Evolutionary conservation across 1,140 invertebrate genomes (phyloP).

Genomic region (Bombus pascuorum): DNA sequence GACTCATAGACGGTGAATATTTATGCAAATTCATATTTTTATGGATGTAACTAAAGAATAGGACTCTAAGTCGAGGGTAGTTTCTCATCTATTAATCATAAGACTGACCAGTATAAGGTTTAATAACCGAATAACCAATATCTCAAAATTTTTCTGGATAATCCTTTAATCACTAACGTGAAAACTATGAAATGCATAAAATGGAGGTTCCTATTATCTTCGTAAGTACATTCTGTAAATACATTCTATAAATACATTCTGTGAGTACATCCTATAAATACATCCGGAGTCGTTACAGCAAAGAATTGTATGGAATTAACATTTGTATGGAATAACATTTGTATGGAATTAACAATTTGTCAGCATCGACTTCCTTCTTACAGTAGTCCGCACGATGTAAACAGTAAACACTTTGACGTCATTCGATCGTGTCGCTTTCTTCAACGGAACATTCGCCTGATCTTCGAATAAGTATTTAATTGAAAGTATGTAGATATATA

Average conservation of each 20-base stretch:
- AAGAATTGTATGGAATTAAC: constrained; percentile 34
- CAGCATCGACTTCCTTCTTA: neutral
- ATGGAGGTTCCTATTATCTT: constrained; percentile 29
- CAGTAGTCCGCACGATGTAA: neutral
- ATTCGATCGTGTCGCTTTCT: neutral
- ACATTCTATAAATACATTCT: neutral
- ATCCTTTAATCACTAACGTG: neutral
- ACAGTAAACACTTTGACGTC: neutral
- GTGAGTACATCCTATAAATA: neutral
- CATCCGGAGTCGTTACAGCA: neutral
- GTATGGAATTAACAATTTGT: constrained; percentile 21
- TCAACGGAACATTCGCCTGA: neutral
- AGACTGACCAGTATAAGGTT: rapidly evolving
- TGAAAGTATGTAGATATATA: neutral
- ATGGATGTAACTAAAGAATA: neutral
- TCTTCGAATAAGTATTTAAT: neutral
- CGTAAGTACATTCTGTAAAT: neutral
- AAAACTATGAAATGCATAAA: no score
- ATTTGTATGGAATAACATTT: no score
- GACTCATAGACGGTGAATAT: neutral
- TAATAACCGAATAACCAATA: no score
- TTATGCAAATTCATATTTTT: neutral
- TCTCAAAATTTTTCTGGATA: constrained; percentile 5
- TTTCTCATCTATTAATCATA: neutral
- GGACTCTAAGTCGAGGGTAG: neutral